A percentile compares a stretch with the other conserved stretches of the same genome.
phyloP scores from a whole-genome alignment of 1,140 invertebrate genomes.

The Antheraea pernyi region DNA sequence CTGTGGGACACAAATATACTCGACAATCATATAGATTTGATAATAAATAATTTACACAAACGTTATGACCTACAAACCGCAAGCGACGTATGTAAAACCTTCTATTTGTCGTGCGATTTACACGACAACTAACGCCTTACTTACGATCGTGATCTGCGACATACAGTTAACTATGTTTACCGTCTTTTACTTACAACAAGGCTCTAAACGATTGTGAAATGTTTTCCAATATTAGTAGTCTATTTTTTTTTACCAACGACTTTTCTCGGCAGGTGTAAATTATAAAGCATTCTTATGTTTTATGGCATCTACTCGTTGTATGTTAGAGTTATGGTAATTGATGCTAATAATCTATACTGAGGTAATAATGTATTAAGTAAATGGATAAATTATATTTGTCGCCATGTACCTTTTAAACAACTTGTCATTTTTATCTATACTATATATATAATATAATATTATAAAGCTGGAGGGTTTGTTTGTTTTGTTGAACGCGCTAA shows the following conservation, averaged over 20 bases:
- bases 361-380: background rate
- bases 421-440: background rate
- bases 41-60: background rate
- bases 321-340: conserved; percentile 4
- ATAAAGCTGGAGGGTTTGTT: too few relatives aligned
- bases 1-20: too few relatives aligned
- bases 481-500: too few relatives aligned
- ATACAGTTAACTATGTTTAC: conserved; percentile 1
- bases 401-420: too few relatives aligned
- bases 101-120: background rate
- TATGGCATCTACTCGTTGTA: background rate
- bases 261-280: background rate
- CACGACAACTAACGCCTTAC: background rate
- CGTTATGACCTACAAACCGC: background rate
- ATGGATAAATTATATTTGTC: background rate
- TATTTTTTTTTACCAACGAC: background rate
- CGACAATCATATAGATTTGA: background rate
- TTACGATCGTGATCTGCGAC: background rate
- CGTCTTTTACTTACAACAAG: background rate
- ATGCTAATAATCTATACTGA: background rate
- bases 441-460: too few relatives aligned
- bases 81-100: background rate
- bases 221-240: conserved; percentile 3
- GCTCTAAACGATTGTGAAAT: background rate
- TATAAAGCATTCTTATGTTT: background rate